These are phyloP conservation scores for Balanococcus diminutus DNA, from an alignment of 2,888 invertebrate genomes.

Conservation along the genomic window DNA sequence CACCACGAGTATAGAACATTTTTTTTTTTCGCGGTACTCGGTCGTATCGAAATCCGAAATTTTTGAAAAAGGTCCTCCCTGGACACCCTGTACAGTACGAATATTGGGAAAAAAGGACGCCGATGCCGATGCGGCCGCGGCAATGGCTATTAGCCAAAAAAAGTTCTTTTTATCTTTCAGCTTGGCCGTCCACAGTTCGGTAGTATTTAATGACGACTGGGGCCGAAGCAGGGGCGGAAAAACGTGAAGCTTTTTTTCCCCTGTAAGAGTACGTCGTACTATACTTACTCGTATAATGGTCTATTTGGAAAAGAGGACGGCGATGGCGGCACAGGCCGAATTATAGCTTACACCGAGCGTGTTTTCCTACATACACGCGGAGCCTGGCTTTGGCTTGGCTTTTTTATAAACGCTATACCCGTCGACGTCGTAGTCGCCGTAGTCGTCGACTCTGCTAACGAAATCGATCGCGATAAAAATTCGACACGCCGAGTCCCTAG, in stretches of 20 bases:
- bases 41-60: too few relatives aligned
- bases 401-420: neutral
- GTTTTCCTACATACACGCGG: neutral
- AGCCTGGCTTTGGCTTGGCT: neutral
- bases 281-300: neutral
- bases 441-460: neutral
- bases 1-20: too few relatives aligned
- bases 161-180: constrained; percentile 10
- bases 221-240: neutral
- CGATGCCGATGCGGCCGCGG: neutral
- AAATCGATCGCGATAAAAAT: constrained; percentile 38
- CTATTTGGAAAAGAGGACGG: neutral
- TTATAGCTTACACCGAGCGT: neutral
- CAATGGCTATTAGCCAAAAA: constrained; percentile 38
- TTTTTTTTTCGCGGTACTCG: too few relatives aligned
- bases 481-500: constrained; percentile 25
- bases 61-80: too few relatives aligned
- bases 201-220: neutral
- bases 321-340: neutral
- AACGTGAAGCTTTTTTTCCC: neutral
- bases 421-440: neutral
- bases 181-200: neutral
- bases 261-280: neutral
- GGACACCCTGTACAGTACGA: neutral
- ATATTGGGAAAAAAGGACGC: neutral